Base-by-base conservation (phyloP, 92 coral and sea anemone genomes). In the Epizoanthus ramosus region DNA sequence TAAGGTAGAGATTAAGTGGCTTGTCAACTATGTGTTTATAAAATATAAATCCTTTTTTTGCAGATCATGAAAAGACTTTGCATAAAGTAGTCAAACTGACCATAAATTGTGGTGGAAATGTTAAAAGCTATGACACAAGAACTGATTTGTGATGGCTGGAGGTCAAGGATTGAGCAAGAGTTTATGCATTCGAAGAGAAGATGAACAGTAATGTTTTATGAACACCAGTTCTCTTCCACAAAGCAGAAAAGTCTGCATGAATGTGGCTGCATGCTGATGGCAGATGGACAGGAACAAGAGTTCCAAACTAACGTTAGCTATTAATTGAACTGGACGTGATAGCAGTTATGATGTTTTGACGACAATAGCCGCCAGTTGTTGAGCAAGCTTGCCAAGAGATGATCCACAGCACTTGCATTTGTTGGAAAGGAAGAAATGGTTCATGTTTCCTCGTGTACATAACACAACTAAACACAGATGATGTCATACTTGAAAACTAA, bases 31-130 rank as follows among this genome's bases (percentile, higher is more conserved):
- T 47, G 13, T 47, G 8, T 47, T 47, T 8, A 8, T 8, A 47
- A 37, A 23, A n/a, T 5, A 73, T 64, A 28, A 22, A 24, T 75
- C 7, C 8, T 39, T 12, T 35, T 25, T 19, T 58, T 37, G 16
- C 68, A 75, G 81, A 59, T 75, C 31, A 75, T 75, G 81, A 75
- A 43, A 59, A 59, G 69, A n/a, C 81, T 75, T 59, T 75, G 68
- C 69, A 59, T 75, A 37, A 74, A 74, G 79, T 74, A 43, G 35
- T 53, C 18, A 74, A n/a, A 70, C 14, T 64, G 69, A 12, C 28
- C 17, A 64, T 33, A 21, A 7, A 33, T 21, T 14, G 24, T 64
- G 69, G 39, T 25, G 28, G 14, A 28, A 64, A 64, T 25, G 39
- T 64, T 64, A 8, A 47, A 28, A 47, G 14, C 15, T 12, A 10